Percentiles rank a stretch among this genome's conserved stretches.
Conservation (phyloP, 2,797 vertebrate genomes). For the Alcedo atthis region DNA sequence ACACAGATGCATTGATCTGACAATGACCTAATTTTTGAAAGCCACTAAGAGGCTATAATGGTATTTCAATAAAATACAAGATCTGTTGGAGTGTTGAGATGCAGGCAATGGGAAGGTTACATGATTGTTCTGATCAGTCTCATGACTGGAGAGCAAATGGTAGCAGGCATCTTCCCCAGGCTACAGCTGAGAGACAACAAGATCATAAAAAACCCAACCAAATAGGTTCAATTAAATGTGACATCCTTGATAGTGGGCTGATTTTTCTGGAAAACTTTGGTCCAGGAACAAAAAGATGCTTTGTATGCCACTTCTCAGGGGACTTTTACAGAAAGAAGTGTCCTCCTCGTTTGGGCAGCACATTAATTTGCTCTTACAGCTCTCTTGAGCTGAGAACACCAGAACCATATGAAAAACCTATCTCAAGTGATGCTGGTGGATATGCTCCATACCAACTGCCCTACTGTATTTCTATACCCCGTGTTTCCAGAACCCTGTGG, state of each 20-base stretch:
- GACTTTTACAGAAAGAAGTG: not conserved
- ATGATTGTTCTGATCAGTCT: not conserved
- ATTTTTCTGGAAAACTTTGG: not conserved
- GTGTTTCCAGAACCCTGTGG: not conserved
- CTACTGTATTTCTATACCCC: not conserved
- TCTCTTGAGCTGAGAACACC: not conserved
- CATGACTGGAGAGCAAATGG: not conserved
- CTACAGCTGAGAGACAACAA: not conserved
- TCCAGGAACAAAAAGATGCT: not conserved
- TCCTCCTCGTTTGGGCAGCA: not conserved
- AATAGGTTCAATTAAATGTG: conserved; percentile 15
- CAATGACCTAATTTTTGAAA: conserved; percentile 44
- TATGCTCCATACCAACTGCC: not conserved
- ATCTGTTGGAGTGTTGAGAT: not conserved
- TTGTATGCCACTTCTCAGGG: not conserved
- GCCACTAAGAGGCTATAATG: conserved; percentile 18
- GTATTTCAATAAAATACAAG: conserved; percentile 33
- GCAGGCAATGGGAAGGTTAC: not conserved
- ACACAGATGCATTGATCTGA: conserved; percentile 43
- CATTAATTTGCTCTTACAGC: not conserved
- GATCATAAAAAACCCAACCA: not conserved
- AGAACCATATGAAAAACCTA: not conserved
- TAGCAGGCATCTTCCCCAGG: not conserved
- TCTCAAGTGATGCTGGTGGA: not conserved
- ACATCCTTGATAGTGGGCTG: not conserved